A percentile compares a stretch with the other conserved stretches of the same genome.
Evolutionary conservation across 2,888 invertebrate genomes (phyloP).

Genomic region (Danaus chrysippus): DNA sequence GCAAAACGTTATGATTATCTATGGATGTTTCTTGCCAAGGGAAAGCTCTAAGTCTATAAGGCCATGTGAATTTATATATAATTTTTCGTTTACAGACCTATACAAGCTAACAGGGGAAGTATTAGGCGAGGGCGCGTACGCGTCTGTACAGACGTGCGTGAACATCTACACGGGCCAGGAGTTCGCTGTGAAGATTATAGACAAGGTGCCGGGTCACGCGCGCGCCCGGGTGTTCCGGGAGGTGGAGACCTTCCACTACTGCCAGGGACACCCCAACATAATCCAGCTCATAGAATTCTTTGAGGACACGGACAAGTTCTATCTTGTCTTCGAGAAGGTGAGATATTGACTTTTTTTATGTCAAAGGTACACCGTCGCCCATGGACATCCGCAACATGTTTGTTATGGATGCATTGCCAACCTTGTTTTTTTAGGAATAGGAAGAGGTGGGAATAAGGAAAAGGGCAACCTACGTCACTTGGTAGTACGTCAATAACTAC

Average conservation of each 20-base stretch:
- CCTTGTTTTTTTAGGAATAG: too few species aligned
- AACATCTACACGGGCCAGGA: constrained; percentile 95
- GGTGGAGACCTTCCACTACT: constrained; percentile 99
- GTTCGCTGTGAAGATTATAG: constrained; percentile 98
- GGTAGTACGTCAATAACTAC: too few species aligned
- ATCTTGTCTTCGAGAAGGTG: constrained; percentile 98
- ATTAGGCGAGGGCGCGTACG: constrained; percentile 97
- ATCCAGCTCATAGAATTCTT: constrained; percentile 98
- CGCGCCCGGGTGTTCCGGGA: constrained; percentile 97
- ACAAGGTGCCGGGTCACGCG: constrained; percentile 96
- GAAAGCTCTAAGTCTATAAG: background rate
- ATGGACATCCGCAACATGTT: too few species aligned
- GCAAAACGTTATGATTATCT: too few species aligned
- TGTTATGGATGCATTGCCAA: too few species aligned
- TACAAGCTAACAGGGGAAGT: constrained; percentile 97
- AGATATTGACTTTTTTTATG: too few species aligned
- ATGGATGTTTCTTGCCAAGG: background rate
- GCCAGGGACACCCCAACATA: constrained; percentile 98
- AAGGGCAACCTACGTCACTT: too few species aligned
- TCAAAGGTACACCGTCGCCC: too few species aligned
- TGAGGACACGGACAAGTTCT: constrained; percentile 98
- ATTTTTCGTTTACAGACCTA: constrained; percentile 83
- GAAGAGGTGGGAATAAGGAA: too few species aligned
- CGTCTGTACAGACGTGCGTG: constrained; percentile 95
- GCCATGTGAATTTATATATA: constrained; percentile 8